Percentiles rank a stretch among this genome's conserved stretches.
Evolutionary conservation across 2,113 vertebrate species (phyloP).

Genomic region (Bubo scandiacus): DNA sequence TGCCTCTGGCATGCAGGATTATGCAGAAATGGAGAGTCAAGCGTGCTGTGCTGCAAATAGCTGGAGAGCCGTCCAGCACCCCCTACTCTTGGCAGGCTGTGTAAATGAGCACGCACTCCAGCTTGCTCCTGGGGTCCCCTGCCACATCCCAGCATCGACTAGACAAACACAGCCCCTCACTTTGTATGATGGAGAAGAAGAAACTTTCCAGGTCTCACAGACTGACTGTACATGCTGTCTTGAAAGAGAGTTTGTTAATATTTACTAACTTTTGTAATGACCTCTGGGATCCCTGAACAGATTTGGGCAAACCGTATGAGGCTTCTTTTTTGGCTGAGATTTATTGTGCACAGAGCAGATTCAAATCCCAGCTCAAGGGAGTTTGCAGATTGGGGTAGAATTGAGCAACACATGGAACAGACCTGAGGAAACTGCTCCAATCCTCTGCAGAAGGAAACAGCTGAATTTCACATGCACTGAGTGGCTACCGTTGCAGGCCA

Average conservation of each 20-base stretch:
- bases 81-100: neutral
- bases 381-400: neutral
- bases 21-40: neutral
- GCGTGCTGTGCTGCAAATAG: neutral
- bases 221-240: neutral
- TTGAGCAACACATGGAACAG: neutral
- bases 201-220: neutral
- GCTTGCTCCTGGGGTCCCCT: neutral
- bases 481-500: neutral
- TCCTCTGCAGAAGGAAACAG: neutral
- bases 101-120: neutral
- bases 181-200: neutral
- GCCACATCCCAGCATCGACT: neutral
- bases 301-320: neutral
- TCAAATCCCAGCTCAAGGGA: neutral
- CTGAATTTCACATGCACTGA: neutral
- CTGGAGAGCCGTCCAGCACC: neutral
- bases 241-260: neutral
- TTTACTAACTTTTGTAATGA: neutral
- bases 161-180: neutral
- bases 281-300: neutral
- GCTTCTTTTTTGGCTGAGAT: slow-evolving; percentile 13
- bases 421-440: neutral
- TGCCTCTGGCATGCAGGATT: neutral
- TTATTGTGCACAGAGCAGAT: neutral